A percentile compares a stretch with the other conserved stretches of the same genome.
These are phyloP conservation scores for Falco rusticolus DNA, from an alignment of 2,797 vertebrate genomes.

Conservation along the genomic window DNA sequence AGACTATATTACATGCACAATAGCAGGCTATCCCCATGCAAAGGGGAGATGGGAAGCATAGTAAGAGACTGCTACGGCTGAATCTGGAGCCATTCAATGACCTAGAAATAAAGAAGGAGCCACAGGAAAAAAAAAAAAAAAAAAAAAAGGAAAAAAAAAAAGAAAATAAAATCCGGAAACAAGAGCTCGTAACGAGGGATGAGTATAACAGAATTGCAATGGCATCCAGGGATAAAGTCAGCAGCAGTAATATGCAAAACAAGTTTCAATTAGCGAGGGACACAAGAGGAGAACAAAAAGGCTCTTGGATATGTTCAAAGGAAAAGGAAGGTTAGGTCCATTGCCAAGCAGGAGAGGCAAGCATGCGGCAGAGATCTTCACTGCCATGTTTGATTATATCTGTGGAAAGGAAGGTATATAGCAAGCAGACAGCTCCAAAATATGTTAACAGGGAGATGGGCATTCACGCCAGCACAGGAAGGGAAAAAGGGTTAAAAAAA, in stretches of 20 bases:
- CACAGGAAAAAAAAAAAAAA: neutral
- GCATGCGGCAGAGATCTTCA: neutral
- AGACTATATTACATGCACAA: conserved; percentile 21
- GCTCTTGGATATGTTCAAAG: neutral
- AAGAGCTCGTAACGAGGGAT: neutral
- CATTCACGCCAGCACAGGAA: neutral
- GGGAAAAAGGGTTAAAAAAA: neutral
- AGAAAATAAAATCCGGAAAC: neutral
- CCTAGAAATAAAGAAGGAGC: conserved; percentile 2
- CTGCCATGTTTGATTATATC: neutral
- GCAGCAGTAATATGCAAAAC: neutral
- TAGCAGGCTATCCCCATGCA: conserved; percentile 8
- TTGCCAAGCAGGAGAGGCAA: neutral
- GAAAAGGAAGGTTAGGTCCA: neutral
- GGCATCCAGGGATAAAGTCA: neutral
- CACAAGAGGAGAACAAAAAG: neutral
- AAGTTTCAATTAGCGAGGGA: neutral
- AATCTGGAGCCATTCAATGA: conserved; percentile 10
- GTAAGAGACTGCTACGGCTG: conserved; percentile 15
- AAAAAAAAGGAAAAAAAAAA: neutral
- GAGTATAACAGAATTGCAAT: neutral
- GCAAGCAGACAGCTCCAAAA: neutral
- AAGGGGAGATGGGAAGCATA: conserved; percentile 14
- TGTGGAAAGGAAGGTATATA: neutral
- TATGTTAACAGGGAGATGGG: neutral